These are phyloP conservation scores for Choreutis nemorana DNA, from an alignment of 2,888 invertebrate genomes.

Conservation along the genomic window DNA sequence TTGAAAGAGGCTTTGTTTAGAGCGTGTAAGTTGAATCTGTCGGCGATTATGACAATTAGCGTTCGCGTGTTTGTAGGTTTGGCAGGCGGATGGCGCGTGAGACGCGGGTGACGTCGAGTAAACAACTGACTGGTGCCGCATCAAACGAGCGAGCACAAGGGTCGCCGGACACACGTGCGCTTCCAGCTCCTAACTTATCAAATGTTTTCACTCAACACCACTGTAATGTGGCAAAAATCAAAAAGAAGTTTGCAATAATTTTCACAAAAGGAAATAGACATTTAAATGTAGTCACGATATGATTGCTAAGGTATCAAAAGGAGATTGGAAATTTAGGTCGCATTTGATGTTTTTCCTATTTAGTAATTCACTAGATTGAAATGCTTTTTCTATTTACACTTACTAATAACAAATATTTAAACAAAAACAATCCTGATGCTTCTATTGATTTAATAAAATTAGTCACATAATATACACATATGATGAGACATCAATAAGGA, in stretches of 20 bases:
- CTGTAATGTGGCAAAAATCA: not conserved
- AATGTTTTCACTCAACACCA: not conserved
- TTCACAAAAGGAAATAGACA: too few relatives aligned
- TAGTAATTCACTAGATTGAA: too few relatives aligned
- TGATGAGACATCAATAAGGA: too few relatives aligned
- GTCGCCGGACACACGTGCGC: constrained; percentile 28
- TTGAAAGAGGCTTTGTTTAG: not conserved
- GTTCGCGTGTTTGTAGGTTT: not conserved
- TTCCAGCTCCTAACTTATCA: not conserved
- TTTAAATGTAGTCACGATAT: too few relatives aligned
- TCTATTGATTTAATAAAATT: too few relatives aligned
- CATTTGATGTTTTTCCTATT: too few relatives aligned
- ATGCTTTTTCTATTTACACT: too few relatives aligned
- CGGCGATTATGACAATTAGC: not conserved
- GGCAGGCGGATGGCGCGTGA: constrained; percentile 24
- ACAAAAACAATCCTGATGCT: too few relatives aligned
- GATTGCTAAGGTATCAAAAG: too few relatives aligned
- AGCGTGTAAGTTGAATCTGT: not conserved
- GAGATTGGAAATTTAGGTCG: too few relatives aligned
- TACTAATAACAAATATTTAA: too few relatives aligned
- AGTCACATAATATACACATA: too few relatives aligned
- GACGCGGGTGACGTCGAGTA: constrained; percentile 28
- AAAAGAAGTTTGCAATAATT: not conserved
- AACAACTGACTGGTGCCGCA: constrained; percentile 27
- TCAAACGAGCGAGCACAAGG: constrained; percentile 17